phyloP scores from a whole-genome alignment of 2,888 invertebrate species.

The Sminthurides aquaticus region DNA sequence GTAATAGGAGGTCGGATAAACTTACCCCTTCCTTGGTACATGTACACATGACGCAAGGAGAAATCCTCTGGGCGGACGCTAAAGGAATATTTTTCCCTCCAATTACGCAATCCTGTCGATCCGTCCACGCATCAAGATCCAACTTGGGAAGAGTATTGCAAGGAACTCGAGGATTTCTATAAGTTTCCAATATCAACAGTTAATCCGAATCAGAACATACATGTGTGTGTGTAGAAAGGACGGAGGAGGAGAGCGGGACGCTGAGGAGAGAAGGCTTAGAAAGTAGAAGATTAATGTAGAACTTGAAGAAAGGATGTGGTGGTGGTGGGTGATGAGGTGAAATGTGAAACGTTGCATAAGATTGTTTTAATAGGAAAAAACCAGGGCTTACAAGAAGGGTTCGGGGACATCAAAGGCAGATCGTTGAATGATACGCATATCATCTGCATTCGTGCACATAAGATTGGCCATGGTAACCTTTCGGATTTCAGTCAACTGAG shows the following conservation, averaged over 20 bases:
- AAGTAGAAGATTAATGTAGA: background rate
- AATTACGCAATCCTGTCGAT: slow-evolving; percentile 48
- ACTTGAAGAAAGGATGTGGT: too few species aligned
- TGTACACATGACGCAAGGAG: slow-evolving; percentile 52
- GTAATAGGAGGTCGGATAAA: too few species aligned
- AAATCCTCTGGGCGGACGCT: slow-evolving; percentile 48
- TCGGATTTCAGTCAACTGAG: slow-evolving; percentile 74
- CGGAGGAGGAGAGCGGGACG: background rate
- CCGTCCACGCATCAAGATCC: slow-evolving; percentile 48
- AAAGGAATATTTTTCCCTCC: slow-evolving; percentile 47
- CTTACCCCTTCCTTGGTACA: slow-evolving; percentile 52
- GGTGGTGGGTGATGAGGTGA: too few species aligned
- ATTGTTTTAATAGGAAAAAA: background rate
- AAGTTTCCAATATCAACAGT: too few species aligned
- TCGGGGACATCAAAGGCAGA: slow-evolving; percentile 51
- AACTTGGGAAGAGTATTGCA: slow-evolving; percentile 46
- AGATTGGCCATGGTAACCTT: slow-evolving; percentile 50
- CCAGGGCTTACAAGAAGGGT: slow-evolving; percentile 48
- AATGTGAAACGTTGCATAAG: too few species aligned
- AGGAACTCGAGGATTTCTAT: slow-evolving; percentile 47
- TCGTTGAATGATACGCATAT: slow-evolving; percentile 50
- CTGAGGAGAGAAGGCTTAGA: background rate
- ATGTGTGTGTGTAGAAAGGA: too few species aligned
- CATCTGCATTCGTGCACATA: slow-evolving; percentile 52
- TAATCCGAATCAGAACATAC: too few species aligned